A percentile compares a stretch with the other conserved stretches of the same genome.
Evolutionary conservation across 2,888 invertebrate genomes (phyloP).

Genomic region (Capitulum mitella): DNA sequence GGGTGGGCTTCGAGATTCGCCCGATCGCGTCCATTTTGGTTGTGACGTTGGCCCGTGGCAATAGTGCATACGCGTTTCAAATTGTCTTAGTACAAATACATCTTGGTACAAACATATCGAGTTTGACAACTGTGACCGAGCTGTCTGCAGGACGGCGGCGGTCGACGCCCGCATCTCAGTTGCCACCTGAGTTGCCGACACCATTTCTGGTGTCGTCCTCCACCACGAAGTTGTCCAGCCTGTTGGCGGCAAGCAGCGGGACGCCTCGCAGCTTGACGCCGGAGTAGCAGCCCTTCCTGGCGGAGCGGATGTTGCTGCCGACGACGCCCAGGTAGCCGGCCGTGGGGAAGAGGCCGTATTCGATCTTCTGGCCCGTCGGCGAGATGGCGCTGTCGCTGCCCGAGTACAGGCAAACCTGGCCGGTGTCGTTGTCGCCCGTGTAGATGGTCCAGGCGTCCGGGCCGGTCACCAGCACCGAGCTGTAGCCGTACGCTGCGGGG

Average conservation of each 20-base stretch:
- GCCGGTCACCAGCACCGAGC: neutral
- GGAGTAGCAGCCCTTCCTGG: constrained; percentile 3
- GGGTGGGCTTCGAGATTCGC: no score
- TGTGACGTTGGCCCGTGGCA: no score
- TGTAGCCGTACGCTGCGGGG: neutral
- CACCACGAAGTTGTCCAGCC: neutral
- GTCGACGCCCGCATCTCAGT: no score
- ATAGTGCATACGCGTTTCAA: no score
- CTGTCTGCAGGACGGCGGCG: no score
- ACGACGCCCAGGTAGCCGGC: neutral
- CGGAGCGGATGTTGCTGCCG: constrained; percentile 3
- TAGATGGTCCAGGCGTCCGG: constrained; percentile 22
- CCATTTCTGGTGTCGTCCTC: neutral
- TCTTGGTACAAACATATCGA: no score
- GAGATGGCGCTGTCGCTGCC: constrained; percentile 19
- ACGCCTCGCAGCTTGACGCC: neutral
- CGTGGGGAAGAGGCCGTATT: neutral
- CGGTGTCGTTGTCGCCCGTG: neutral
- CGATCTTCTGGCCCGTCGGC: neutral
- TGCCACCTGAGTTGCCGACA: neutral
- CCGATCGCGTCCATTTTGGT: no score
- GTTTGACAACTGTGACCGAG: no score
- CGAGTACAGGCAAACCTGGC: neutral
- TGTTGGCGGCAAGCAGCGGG: neutral
- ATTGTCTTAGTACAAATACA: no score